Percentiles rank a stretch among this genome's conserved stretches.
These are phyloP conservation scores for Drosophila ochracea DNA, from an alignment of 2,888 invertebrate species.

Conservation along the genomic window DNA sequence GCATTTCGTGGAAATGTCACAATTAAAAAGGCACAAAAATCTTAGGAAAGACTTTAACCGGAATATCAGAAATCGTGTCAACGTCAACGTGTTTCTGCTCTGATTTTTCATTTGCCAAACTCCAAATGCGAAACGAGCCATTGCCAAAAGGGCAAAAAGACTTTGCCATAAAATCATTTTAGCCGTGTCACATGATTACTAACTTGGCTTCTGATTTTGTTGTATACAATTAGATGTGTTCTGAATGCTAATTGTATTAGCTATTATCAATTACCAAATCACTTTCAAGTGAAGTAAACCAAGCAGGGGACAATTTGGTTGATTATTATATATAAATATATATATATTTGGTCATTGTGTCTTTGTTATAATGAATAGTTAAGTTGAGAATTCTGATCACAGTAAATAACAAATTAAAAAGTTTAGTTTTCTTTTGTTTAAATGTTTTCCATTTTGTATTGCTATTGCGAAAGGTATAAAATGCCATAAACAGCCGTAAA, in stretches of 20 bases:
- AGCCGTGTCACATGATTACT: conserved; percentile 16
- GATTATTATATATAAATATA: neutral
- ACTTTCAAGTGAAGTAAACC: neutral
- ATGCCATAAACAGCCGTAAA: too few relatives aligned
- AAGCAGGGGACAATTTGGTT: neutral
- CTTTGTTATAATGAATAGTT: neutral
- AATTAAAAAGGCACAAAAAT: conserved; percentile 73
- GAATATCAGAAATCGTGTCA: conserved; percentile 72
- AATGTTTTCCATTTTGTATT: too few relatives aligned
- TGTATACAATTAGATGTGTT: neutral
- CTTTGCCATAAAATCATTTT: conserved; percentile 31
- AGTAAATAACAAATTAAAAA: neutral
- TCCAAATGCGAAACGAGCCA: conserved; percentile 5
- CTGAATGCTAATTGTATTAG: neutral
- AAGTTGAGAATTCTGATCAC: neutral
- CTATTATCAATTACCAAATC: neutral
- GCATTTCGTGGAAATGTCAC: conserved; percentile 78
- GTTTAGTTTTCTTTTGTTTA: neutral
- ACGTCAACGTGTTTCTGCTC: conserved; percentile 39
- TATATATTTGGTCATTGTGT: neutral
- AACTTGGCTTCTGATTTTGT: conserved; percentile 23
- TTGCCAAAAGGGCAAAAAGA: conserved; percentile 23
- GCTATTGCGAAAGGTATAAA: neutral
- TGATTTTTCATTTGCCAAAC: conserved; percentile 48
- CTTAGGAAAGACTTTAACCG: conserved; percentile 76